These are phyloP conservation scores for Noctua fimbriata DNA, from an alignment of 2,888 invertebrate genomes.

Conservation along the genomic window DNA sequence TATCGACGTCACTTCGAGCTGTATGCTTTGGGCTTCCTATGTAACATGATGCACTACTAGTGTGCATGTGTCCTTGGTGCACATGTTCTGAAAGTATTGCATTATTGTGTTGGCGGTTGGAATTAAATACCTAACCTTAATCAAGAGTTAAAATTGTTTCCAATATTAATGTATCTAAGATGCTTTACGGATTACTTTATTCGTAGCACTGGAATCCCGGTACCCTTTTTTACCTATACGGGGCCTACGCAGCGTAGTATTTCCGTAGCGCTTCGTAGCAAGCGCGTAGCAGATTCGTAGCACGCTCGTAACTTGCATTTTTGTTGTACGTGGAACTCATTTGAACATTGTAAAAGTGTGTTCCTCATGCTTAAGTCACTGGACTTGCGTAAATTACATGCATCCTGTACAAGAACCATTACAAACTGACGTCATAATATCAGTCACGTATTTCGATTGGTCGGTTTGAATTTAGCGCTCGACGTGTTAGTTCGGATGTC, in stretches of 20 bases:
- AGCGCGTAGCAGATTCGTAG: constrained; percentile 26
- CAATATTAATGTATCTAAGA: neutral
- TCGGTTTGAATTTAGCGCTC: constrained; percentile 11
- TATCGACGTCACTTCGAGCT: neutral
- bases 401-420: neutral
- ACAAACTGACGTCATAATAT: constrained; percentile 18
- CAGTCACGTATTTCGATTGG: constrained; percentile 11
- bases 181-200: neutral
- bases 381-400: neutral
- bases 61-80: neutral
- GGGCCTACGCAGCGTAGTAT: neutral
- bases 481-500: constrained; percentile 46
- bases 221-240: neutral
- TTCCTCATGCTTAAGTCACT: neutral
- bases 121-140: neutral
- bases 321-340: neutral
- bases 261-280: constrained; percentile 15
- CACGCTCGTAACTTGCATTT: neutral
- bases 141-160: neutral
- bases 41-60: neutral
- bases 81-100: neutral
- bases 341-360: neutral
- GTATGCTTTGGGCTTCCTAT: neutral
- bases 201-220: neutral
- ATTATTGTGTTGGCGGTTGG: neutral